phyloP scores from a whole-genome alignment of 2,888 invertebrate species.

The Baccha elongata region DNA sequence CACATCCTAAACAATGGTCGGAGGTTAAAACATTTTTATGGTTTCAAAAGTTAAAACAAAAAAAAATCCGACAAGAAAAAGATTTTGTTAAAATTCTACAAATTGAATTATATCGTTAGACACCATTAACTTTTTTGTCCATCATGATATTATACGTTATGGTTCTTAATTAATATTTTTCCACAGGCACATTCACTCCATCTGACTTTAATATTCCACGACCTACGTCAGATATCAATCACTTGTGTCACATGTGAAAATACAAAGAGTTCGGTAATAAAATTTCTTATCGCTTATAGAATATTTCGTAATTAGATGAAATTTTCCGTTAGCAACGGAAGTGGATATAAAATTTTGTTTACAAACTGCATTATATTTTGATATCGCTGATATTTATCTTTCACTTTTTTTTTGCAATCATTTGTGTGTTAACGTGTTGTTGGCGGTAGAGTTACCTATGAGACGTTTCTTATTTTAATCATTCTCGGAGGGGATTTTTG shows the following conservation, averaged over 20 bases:
- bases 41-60: not conserved
- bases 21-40: slow-evolving; percentile 12
- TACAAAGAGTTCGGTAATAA: slow-evolving; percentile 31
- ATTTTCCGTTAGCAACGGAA: slow-evolving; percentile 62
- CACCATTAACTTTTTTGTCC: not conserved
- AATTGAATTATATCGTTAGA: slow-evolving; percentile 31
- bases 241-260: not conserved
- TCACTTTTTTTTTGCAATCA: slow-evolving; percentile 24
- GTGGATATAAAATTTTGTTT: slow-evolving; percentile 34
- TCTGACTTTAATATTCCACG: not conserved
- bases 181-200: slow-evolving; percentile 7
- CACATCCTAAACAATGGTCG: not conserved
- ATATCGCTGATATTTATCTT: slow-evolving; percentile 44
- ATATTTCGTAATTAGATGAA: slow-evolving; percentile 68
- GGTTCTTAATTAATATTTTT: no score
- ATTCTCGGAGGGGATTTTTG: no score
- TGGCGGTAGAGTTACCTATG: slow-evolving; percentile 33
- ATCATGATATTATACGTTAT: not conserved
- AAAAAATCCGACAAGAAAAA: not conserved
- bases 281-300: slow-evolving; percentile 51
- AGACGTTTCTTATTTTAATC: not conserved
- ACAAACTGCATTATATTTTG: not conserved
- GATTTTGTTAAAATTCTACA: slow-evolving; percentile 6
- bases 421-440: slow-evolving; percentile 37
- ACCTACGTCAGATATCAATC: not conserved